Percentiles rank a stretch among this genome's conserved stretches.
Evolutionary conservation across 2,113 vertebrate genomes (phyloP).

Genomic region (Limnothrissa miodon): DNA sequence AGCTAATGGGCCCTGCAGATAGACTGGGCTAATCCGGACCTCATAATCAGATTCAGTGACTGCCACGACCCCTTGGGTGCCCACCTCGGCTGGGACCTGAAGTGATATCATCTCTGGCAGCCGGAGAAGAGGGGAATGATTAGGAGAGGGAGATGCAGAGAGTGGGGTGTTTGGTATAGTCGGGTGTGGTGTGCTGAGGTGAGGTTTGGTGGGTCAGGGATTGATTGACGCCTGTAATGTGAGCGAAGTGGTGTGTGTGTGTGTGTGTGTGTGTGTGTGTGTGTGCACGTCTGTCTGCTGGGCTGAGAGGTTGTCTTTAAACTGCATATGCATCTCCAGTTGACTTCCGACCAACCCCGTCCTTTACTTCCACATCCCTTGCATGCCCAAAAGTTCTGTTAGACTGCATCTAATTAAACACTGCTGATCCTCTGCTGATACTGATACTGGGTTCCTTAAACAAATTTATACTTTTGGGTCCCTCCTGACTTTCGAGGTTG

Average conservation of each 20-base stretch:
- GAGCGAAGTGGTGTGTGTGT: not conserved
- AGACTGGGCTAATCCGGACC: constrained; percentile 60
- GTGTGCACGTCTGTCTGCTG: too few relatives aligned
- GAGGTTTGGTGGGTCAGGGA: not conserved
- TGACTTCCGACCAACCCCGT: not conserved
- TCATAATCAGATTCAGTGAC: constrained; percentile 69
- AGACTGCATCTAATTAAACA: too few relatives aligned
- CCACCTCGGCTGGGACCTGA: constrained; percentile 56
- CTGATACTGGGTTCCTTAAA: too few relatives aligned
- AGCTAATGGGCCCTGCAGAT: constrained; percentile 68
- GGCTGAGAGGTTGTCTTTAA: not conserved
- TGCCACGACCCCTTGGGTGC: constrained; percentile 63
- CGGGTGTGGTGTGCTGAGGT: constrained; percentile 19
- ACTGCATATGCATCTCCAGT: not conserved
- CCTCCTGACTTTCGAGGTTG: not conserved
- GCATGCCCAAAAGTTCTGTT: too few relatives aligned
- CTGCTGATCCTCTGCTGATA: too few relatives aligned
- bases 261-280: not conserved
- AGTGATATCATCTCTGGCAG: constrained; percentile 69
- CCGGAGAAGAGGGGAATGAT: constrained; percentile 40
- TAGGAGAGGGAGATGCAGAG: constrained; percentile 49
- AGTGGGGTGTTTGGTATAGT: not conserved
- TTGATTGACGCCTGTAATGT: not conserved
- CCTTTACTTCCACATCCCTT: too few relatives aligned
- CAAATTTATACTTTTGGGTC: not conserved